phyloP scores from a whole-genome alignment of 2,888 invertebrate species.

The Microctonus hyperodae region DNA sequence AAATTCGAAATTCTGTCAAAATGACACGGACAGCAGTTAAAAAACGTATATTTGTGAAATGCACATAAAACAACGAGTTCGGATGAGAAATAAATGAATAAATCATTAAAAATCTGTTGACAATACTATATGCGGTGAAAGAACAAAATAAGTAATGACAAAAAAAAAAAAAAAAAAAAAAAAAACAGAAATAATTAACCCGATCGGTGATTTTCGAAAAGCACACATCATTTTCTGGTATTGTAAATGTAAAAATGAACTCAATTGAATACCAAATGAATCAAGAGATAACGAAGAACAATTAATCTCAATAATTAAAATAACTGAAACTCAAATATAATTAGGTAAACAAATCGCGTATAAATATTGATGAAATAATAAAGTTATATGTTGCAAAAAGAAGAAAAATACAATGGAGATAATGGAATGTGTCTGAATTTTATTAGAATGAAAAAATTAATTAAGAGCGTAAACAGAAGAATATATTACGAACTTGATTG shows the following conservation, averaged over 20 bases:
- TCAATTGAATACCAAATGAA: neutral
- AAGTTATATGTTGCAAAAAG: conserved; percentile 1
- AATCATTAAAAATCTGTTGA: conserved; percentile 53
- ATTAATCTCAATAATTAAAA: neutral
- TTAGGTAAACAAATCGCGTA: neutral
- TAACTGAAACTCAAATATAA: neutral
- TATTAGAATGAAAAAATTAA: conserved; percentile 4
- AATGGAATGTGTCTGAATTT: conserved; percentile 15
- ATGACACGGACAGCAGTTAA: neutral
- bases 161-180: conserved; percentile 39
- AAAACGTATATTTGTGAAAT: conserved; percentile 31
- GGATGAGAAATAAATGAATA: conserved; percentile 41
- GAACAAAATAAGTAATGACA: conserved; percentile 44
- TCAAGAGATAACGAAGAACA: neutral
- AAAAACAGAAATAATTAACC: conserved; percentile 4
- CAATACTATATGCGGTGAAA: conserved; percentile 60
- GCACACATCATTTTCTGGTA: neutral
- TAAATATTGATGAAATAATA: conserved; percentile 8
- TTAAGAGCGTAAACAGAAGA: no score
- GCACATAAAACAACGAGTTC: conserved; percentile 31
- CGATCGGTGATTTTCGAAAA: neutral
- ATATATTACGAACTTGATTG: no score
- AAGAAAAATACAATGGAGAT: conserved; percentile 42
- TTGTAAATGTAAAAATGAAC: neutral
- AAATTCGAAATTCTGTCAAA: neutral